phyloP scores from a whole-genome alignment of 2,797 vertebrate genomes.

The Pempheris klunzingeri region DNA sequence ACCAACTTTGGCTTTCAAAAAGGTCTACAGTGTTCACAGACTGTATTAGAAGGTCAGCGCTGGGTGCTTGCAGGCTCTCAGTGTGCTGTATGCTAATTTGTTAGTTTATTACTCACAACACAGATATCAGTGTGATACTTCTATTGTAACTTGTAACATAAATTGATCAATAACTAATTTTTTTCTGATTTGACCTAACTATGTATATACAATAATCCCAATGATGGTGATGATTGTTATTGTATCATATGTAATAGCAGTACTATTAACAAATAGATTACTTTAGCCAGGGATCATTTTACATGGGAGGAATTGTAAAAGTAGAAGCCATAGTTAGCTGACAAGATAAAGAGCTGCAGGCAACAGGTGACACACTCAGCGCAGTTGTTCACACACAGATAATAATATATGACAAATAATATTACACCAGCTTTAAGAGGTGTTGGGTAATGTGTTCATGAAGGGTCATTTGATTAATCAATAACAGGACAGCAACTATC shows the following conservation, averaged over 20 bases:
- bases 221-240: not conserved
- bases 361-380: too few relatives aligned
- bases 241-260: not conserved
- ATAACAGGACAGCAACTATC: not conserved
- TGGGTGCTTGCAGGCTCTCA: not conserved
- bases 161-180: not conserved
- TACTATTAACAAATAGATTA: not conserved
- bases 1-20: not conserved
- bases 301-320: not conserved
- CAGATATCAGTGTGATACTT: not conserved
- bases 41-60: constrained; percentile 1
- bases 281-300: not conserved
- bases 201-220: too few relatives aligned
- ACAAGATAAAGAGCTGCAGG: not conserved
- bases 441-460: not conserved
- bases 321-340: not conserved
- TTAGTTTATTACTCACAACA: not conserved
- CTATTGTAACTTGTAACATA: not conserved
- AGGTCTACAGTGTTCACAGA: constrained; percentile 1
- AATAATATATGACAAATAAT: not conserved
- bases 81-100: not conserved
- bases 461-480: not conserved
- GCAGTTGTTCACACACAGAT: too few relatives aligned
- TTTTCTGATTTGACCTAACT: not conserved
- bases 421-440: not conserved